Base-by-base conservation (phyloP, 2,113 vertebrate species). In the Pedetes capensis region DNA sequence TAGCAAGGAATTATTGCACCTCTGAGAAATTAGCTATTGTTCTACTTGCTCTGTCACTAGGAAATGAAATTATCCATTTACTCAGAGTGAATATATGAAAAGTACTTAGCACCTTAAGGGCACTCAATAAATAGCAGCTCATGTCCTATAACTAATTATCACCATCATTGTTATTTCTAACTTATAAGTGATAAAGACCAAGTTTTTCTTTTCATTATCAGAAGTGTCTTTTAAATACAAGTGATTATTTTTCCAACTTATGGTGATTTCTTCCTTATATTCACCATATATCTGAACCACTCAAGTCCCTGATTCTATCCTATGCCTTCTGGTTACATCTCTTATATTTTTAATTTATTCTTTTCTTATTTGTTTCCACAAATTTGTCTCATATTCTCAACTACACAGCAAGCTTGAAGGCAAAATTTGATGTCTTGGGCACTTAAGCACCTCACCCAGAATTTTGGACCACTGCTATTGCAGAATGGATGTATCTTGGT, bases 301-400 rank as follows among this genome's bases (percentile, higher is more conserved):
- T 83, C 29, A 53, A 78, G 32, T 17, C 11, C 57, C 42, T n/a
- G n/a, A 57, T 63, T 78, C n/a, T 53, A 3, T 44, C 51, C 63
- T 29, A 6, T 39, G 14, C 13, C 61, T 9, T 42, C 25, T 76
- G 76, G 16, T 34, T 39, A 55, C 1, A 18, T n/a, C 13, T 29
- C n/a, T 61, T 74, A 3, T 49, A 27, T 29, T 87, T 37, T 74
- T 91, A 79, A 57, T 42, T 69, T 79, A 61, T 10, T 57, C 29
- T 82, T 39, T 47, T 49, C 13, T n/a, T 29, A 25, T n/a, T 66
- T 93, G n/a, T 23, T 94, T 88, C 78, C 71, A 84, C 34, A 69
- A 49, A 64, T 93, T 20, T 74, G 13, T 85, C 17, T 81, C 66
- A 79, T 63, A 25, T 87, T 78, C 55, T 64, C 87, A 91, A 76